Evolutionary conservation across 2,888 invertebrate species (phyloP), one percentile per base, ranked within the genome.

Genomic region (Latrodectus hesperus): DNA sequence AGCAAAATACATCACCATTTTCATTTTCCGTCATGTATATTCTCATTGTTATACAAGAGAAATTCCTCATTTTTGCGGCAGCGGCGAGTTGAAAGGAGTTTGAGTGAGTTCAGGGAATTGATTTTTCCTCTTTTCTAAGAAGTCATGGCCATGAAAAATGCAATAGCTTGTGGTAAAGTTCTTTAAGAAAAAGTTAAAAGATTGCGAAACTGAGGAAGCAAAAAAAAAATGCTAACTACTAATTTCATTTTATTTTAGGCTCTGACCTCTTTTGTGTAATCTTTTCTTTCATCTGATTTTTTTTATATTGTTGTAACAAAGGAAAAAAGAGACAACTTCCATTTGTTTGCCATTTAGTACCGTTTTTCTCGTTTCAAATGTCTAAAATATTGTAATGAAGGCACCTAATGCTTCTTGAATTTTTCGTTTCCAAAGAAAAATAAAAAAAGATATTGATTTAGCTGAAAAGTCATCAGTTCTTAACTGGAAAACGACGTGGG

Each of bases 381-480:
- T 26, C 70, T 26, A 22, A 52, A 78, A 67, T 78, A 78, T 78
- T 78, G 78, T 70, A 78, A 78, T 78, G 78, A 78, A 70, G 78
- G n/a, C 22, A 22, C 55, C 11, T 55, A 55, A 55, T 55, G 55
- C 16, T 55, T 55, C 16, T 11, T 14, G 22, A 22, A 22, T 22
- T 22, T 22, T 22, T 22, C 22, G 22, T 22, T 22, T 22, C 22
- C 22, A 22, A 22, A 0, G 22, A 22, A 22, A 22, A 22, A 22
- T 22, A 22, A 22, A 22, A 22, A 22, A 22, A 22, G 22, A 22
- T 22, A 22, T 22, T 22, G 22, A 22, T 22, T 22, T 22, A 22
- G 22, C 1, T 22, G 22, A 22, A 22, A 22, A 22, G 22, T 22
- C 22, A 22, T 22, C 22, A 22, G 22, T 22, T 22, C 22, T 22